Base-by-base conservation (phyloP, 2,113 vertebrate species). In the Pagrus major region DNA sequence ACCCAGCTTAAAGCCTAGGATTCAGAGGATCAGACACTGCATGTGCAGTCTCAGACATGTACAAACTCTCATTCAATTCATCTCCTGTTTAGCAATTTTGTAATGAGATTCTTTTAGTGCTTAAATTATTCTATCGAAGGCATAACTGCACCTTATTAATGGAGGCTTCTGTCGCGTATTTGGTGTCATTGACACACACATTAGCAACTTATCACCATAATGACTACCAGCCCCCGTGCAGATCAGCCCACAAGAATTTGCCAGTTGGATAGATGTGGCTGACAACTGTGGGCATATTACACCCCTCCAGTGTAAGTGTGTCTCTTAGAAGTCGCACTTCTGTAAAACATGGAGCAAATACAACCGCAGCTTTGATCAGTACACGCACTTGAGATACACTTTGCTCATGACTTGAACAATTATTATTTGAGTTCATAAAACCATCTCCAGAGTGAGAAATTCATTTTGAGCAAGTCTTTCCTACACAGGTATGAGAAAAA, bases 251-350 rank as follows among this genome's bases (percentile, higher is more conserved):
- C 63, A 49, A 61, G 63, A 78, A 75, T 82, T 59, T 47, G 11
- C 80, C 78, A 71, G 35, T 68, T n/a, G 64, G 71, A 82, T 52
- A 78, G 78, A 88, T 87, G 77, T 88, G 70, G 76, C 64, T 75
- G 70, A 75, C 59, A 65, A 54, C 76, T 76, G 33, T 60, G 47
- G 37, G 56, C 9, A 44, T 41, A 52, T 64, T 49, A 72, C 44
- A 47, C 29, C 59, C 27, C 12, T 69, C 23, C 25, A 58, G 55
- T n/a, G 59, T 80, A 70, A 76, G 44, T 58, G 56, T 20, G 46
- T 42, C 25, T 46, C 20, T 76, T 35, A 52, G 29, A 35, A 59
- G 78, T 77, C 33, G 29, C 23, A 63, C 69, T 56, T 71, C 39
- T 60, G 66, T 41, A 41, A 52, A 73, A 67, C 58, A 58, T 15